These are phyloP conservation scores for Lampropteryx suffumata DNA, from an alignment of 2,888 invertebrate genomes.

Conservation along the genomic window DNA sequence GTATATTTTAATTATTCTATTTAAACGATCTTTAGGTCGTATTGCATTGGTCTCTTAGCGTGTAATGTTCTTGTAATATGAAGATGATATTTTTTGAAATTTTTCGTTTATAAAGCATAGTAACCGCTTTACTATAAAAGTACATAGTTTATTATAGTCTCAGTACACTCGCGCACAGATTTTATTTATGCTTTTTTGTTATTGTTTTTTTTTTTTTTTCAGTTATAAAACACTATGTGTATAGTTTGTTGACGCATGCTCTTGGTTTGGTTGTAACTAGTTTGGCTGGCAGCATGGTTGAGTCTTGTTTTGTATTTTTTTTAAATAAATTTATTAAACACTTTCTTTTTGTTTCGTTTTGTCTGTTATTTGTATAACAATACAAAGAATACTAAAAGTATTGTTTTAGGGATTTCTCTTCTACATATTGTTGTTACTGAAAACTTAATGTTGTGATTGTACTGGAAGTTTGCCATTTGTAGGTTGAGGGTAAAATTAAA, in stretches of 20 bases:
- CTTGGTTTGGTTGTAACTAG: conserved; percentile 67
- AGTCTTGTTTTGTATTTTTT: conserved; percentile 68
- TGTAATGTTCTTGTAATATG: conserved; percentile 61
- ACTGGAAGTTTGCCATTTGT: conserved; percentile 55
- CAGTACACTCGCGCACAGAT: conserved; percentile 39
- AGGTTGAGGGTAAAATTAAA: conserved; percentile 67
- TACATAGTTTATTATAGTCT: conserved; percentile 19
- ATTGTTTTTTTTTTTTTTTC: conserved; percentile 48
- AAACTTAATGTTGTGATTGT: conserved; percentile 69
- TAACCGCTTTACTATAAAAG: conserved; percentile 29
- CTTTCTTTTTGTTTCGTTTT: conserved; percentile 50
- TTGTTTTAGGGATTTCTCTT: conserved; percentile 6
- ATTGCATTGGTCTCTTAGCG: conserved; percentile 56
- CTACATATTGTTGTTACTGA: conserved; percentile 24
- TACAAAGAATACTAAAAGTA: conserved; percentile 6
- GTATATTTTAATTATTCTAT: conserved; percentile 46
- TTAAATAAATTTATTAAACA: conserved; percentile 80
- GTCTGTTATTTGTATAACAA: conserved; percentile 16
- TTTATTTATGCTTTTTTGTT: conserved; percentile 38
- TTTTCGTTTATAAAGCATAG: conserved; percentile 41
- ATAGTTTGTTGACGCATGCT: conserved; percentile 66
- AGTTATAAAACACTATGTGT: conserved; percentile 54
- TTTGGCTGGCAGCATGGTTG: conserved; percentile 66
- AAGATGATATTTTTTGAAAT: conserved; percentile 48
- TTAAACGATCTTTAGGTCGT: conserved; percentile 43